Conservation (phyloP, 37 sponge, comb jelly and placozoan genomes). For the Diacarnus erythraeanus region DNA sequence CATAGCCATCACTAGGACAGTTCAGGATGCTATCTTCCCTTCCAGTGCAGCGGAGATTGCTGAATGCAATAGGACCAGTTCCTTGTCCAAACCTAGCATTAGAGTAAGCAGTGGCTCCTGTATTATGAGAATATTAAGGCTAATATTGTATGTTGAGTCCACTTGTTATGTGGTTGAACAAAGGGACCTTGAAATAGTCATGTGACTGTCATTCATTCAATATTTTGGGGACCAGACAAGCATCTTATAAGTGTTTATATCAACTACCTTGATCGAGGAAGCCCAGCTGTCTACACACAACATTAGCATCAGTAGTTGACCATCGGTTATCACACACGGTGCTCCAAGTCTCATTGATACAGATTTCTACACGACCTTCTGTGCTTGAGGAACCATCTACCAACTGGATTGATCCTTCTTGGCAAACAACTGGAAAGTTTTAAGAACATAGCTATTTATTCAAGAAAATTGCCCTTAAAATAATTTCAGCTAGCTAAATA, state of each 20-base stretch:
- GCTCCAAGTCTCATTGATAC: not conserved
- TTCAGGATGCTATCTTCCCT: slow-evolving; percentile 9
- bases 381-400: not conserved
- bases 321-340: not conserved
- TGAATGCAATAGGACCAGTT: not conserved
- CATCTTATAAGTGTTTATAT: not conserved
- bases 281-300: not conserved
- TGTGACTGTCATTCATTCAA: too few species aligned
- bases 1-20: not conserved
- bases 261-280: not conserved
- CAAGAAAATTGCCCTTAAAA: too few species aligned
- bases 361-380: not conserved
- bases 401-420: not conserved
- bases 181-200: too few species aligned
- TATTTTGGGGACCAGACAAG: too few species aligned
- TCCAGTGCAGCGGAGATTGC: slow-evolving; percentile 20
- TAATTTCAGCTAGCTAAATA: too few species aligned
- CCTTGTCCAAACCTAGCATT: not conserved
- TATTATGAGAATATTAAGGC: not conserved
- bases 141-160: too few species aligned
- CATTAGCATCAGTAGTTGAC: not conserved
- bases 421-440: too few species aligned
- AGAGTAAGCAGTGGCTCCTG: not conserved
- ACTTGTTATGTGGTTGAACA: too few species aligned
- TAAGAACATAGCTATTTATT: too few species aligned